Conservation (phyloP, 1,140 invertebrate genomes). For the Aphaenogaster floridana region DNA sequence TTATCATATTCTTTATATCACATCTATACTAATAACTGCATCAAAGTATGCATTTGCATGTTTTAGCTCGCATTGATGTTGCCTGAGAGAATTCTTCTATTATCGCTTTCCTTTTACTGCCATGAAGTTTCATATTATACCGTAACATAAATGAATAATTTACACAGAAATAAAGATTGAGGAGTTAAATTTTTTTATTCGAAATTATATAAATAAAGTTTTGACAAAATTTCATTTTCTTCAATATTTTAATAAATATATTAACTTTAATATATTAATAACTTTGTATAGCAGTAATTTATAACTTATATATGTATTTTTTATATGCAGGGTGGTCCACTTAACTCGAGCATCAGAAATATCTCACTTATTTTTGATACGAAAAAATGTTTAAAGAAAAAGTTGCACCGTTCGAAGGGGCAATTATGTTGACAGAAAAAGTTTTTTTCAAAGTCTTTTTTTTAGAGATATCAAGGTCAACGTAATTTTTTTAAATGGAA, state of each 20-base stretch:
- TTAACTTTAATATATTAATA: background rate
- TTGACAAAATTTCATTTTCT: background rate
- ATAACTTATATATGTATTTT: no score
- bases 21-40: conserved; percentile 61
- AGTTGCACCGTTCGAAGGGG: no score
- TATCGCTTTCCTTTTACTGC: conserved; percentile 59
- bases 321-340: no score
- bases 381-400: no score
- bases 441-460: no score
- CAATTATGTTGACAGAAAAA: no score
- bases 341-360: no score
- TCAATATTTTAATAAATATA: background rate
- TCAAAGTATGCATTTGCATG: conserved; percentile 79
- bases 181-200: background rate
- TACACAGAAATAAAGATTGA: conserved; percentile 5
- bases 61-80: conserved; percentile 84
- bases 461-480: no score
- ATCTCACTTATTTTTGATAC: no score
- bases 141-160: conserved; percentile 29
- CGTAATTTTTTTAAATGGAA: no score
- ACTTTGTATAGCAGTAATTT: background rate
- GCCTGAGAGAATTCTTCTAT: conserved; percentile 81
- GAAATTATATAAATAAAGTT: background rate
- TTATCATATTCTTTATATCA: conserved; percentile 19
- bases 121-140: conserved; percentile 50